Base-by-base conservation (phyloP, 2,888 invertebrate genomes). In the Clostera curtula region DNA sequence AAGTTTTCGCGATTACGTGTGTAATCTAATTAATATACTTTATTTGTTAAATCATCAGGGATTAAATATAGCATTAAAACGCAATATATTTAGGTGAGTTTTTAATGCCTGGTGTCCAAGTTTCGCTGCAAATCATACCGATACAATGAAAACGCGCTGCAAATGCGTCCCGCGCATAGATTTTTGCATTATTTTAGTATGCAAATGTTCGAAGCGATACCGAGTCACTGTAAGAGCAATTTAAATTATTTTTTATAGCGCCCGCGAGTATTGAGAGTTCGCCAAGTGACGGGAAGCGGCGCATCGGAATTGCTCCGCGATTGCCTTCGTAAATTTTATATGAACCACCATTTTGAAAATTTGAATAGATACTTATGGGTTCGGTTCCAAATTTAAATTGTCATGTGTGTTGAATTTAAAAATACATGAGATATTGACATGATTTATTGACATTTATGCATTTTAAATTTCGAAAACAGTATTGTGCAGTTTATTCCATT, bases 161-260 rank as follows among this genome's bases (percentile, higher is more conserved):
- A 49, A 51, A 49, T 70, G 70, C 67, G 72, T 70, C 62, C 71
- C 70, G 68, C 73, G 68, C 76, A 79, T 80, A 80, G 82, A 79
- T 79, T 82, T 77, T 74, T 83, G 83, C 84, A 84, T 84, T 77
- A 84, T 76, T 84, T 82, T 74, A 75, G 71, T 79, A 85, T 85
- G 84, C 84, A 85, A 85, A 85, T 85, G 73, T 63, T 62, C 66
- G 58, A 27, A 56, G 55, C 70, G 79, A 79, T 77, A 79, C 65
- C 77, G 71, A 71, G 73, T 69, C 73, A 77, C 68, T 73, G 73
- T 75, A 76, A 75, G 79, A 80, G 80, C 84, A 77, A 85, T 85
- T 85, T 83, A 80, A 85, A 85, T 85, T 85, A 85, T 84, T 85
- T 85, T 85, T 85, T 85, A 85, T 83, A 76, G 71, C 72, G 73